Conservation (phyloP, 2,113 vertebrate genomes). For the Echinops telfairi region DNA sequence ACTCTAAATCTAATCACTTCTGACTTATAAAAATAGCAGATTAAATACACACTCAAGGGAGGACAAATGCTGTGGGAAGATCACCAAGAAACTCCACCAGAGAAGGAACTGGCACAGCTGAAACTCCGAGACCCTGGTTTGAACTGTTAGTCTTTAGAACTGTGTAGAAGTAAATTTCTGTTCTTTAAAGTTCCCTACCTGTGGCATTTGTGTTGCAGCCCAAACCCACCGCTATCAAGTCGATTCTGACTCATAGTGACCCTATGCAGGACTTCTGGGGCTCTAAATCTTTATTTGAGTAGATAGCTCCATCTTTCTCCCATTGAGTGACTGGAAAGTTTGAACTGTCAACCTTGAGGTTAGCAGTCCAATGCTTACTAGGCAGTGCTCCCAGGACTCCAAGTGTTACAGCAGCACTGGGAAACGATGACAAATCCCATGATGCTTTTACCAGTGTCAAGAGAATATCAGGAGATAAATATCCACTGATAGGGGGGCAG, state of each 20-base stretch:
- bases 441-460: neutral
- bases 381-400: too few species aligned
- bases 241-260: too few species aligned
- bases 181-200: neutral
- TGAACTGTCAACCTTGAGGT: too few species aligned
- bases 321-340: too few species aligned
- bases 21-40: neutral
- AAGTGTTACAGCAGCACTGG: neutral
- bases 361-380: too few species aligned
- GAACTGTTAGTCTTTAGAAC: neutral
- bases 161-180: neutral
- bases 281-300: too few species aligned
- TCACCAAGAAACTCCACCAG: neutral
- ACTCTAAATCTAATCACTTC: neutral
- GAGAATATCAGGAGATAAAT: neutral
- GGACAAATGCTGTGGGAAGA: neutral
- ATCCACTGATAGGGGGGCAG: neutral
- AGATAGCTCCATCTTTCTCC: too few species aligned
- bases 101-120: neutral
- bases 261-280: too few species aligned
- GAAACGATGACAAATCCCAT: neutral
- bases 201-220: neutral
- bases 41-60: neutral
- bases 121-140: neutral
- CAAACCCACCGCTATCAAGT: too few species aligned